A percentile compares a stretch with the other conserved stretches of the same genome.
Conservation (phyloP, 2,113 vertebrate genomes). For the Ictidomys tridecemlineatus region DNA sequence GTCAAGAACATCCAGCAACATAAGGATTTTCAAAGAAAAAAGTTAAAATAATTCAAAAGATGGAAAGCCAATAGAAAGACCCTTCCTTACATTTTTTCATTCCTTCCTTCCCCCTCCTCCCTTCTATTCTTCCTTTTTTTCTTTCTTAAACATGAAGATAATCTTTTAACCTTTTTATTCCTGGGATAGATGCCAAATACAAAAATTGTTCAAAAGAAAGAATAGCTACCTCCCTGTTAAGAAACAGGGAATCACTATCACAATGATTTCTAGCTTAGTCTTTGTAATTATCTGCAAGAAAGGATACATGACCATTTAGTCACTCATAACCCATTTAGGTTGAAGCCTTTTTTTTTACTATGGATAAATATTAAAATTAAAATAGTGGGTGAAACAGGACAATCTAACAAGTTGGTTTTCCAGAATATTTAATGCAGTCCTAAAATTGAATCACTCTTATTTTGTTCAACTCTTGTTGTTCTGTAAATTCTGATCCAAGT, state of each 20-base stretch:
- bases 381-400: not conserved
- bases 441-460: not conserved
- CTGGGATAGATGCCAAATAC: slow-evolving; percentile 58
- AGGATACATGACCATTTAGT: not conserved
- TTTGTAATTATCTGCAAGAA: not conserved
- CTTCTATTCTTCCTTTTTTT: not conserved
- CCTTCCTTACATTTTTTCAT: not conserved
- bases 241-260: slow-evolving; percentile 53
- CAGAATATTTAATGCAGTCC: not conserved
- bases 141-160: not conserved
- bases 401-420: not conserved
- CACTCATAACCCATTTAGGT: not conserved
- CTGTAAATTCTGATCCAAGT: not conserved
- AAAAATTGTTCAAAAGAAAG: slow-evolving; percentile 23
- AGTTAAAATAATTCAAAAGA: not conserved
- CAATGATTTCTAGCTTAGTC: not conserved
- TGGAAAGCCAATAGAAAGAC: not conserved
- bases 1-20: slow-evolving; percentile 57
- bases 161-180: not conserved
- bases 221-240: slow-evolving; percentile 30
- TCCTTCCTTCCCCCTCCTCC: not conserved
- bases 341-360: not conserved
- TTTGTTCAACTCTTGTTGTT: not conserved
- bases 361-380: not conserved
- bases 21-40: not conserved